Conservation (phyloP, 2,888 invertebrate species). For the Pyrrhosoma nymphula region DNA sequence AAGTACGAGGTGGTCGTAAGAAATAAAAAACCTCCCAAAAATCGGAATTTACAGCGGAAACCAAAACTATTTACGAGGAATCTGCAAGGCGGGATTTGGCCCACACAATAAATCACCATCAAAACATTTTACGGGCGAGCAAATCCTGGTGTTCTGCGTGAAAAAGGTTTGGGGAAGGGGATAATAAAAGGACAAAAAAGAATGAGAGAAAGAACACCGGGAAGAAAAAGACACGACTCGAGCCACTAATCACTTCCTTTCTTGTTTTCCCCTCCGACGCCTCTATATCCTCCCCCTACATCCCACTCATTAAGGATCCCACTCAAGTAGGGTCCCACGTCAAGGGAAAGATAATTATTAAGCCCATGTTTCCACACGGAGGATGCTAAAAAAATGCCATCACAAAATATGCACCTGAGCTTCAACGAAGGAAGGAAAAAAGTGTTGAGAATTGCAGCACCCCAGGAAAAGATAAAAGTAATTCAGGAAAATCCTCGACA, state of each 20-base stretch:
- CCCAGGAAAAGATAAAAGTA: no score
- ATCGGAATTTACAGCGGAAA: slow-evolving; percentile 65
- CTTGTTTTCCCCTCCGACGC: neutral
- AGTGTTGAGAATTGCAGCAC: no score
- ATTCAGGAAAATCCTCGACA: no score
- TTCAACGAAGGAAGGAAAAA: no score
- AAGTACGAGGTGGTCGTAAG: neutral
- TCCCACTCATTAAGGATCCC: neutral
- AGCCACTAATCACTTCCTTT: slow-evolving; percentile 44
- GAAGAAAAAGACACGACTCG: neutral
- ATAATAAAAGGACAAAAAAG: slow-evolving; percentile 15
- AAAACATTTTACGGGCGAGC: slow-evolving; percentile 55
- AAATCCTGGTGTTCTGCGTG: neutral
- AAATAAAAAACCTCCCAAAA: slow-evolving; percentile 5
- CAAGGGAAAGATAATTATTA: neutral
- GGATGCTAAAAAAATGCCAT: neutral
- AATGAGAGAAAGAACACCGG: slow-evolving; percentile 2
- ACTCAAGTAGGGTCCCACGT: neutral
- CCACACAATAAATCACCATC: slow-evolving; percentile 61
- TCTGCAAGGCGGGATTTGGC: slow-evolving; percentile 52
- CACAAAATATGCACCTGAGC: neutral
- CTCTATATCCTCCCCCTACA: neutral
- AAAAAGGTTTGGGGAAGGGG: neutral
- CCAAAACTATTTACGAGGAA: slow-evolving; percentile 63
- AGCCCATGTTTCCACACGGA: neutral